Conservation (phyloP, 2,113 vertebrate genomes). For the Zosterops japonicus region DNA sequence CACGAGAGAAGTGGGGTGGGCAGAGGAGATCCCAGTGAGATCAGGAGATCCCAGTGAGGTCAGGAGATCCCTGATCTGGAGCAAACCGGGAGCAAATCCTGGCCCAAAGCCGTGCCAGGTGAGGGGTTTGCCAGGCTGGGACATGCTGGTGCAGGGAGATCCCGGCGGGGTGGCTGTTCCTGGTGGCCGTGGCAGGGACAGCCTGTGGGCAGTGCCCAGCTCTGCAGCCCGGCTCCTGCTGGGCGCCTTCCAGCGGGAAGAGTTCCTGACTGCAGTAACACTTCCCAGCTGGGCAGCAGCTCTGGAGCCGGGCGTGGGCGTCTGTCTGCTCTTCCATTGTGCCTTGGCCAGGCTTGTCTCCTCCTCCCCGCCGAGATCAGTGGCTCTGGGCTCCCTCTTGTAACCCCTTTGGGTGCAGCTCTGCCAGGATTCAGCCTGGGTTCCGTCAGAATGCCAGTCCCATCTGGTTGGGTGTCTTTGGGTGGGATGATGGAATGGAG, state of each 20-base stretch:
- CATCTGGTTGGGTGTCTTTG: neutral
- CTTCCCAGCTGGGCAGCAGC: constrained; percentile 44
- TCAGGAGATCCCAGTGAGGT: neutral
- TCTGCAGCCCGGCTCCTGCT: neutral
- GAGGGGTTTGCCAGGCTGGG: neutral
- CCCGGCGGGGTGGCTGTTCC: neutral
- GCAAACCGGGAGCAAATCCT: neutral
- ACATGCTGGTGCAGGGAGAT: neutral
- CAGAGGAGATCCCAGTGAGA: neutral
- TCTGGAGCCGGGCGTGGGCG: constrained; percentile 4
- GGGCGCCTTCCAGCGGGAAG: neutral
- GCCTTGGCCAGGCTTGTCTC: neutral
- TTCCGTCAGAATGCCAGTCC: neutral
- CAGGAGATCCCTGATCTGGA: neutral
- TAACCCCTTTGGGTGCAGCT: constrained; percentile 44
- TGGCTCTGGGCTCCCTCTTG: constrained; percentile 49
- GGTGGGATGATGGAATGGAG: neutral
- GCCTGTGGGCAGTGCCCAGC: neutral
- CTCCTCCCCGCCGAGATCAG: constrained; percentile 25
- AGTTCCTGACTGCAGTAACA: constrained; percentile 21
- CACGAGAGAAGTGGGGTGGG: neutral
- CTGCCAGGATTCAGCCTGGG: constrained; percentile 25
- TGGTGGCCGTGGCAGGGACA: neutral
- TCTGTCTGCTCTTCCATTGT: constrained; percentile 57
- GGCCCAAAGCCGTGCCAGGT: neutral